Base-by-base conservation (phyloP, 2,113 vertebrate species). In the Pteropus alecto region DNA sequence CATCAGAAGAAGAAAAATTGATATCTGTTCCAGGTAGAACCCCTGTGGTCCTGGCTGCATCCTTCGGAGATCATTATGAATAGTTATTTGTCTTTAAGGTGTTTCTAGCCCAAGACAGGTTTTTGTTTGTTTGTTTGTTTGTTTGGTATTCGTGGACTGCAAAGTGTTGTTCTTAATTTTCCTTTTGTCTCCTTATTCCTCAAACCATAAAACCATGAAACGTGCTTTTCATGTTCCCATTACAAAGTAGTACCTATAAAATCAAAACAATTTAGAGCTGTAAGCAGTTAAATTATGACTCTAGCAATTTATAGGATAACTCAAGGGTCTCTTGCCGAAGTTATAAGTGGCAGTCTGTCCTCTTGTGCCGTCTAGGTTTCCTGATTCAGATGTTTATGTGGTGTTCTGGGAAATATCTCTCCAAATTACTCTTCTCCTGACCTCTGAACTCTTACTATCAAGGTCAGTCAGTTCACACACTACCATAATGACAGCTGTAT, bases 191-290 rank as follows among this genome's bases (percentile, higher is more conserved):
- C 43, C 58, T 12, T 3, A 33, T 67, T 87, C 54, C n/a, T 84
- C 19, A 96, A 81, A 79, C 11, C 2, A 65, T 38, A 89, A 76
- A 84, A 79, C 46, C 8, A 38, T 90, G 74, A 87, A 83, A 90
- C 24, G 58, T 56, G 68, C 7, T 8, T 83, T 71, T 73, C 51
- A 63, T 96, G 35, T 85, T 85, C 41, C 67, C 14, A 9, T 85
- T 68, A 76, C 14, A 35, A 87, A 90, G 7, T 90, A 65, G 81
- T 81, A 33, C 84, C 21, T 90, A 70, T 58, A 92, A 95, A 92
- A 78, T 90, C n/a, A 87, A 87, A 87, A 13, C 33, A 60, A 22
- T 51, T 87, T 56, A 79, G 54, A 73, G 21, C 33, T 38, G 16
- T 60, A 77, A 77, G 51, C 81, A 82, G 16, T 79, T 96, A 79